Evolutionary conservation across 2,888 invertebrate species (phyloP).

Genomic region (Drosophila mimetica): DNA sequence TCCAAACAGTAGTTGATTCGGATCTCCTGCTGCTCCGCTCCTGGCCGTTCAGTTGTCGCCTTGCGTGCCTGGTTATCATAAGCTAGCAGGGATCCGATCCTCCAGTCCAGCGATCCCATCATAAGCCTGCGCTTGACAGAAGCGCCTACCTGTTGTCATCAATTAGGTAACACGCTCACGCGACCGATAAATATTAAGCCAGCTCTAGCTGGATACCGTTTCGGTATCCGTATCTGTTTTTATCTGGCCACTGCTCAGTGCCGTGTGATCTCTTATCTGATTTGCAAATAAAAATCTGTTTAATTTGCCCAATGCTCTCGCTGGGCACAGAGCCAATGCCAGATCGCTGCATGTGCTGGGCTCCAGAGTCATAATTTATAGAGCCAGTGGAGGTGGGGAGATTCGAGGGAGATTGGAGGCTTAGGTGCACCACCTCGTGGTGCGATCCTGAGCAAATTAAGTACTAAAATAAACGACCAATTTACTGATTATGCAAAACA

Average conservation of each 20-base stretch:
- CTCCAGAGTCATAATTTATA: slow-evolving; percentile 67
- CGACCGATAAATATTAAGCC: slow-evolving; percentile 79
- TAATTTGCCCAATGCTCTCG: slow-evolving; percentile 53
- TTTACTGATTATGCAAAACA: slow-evolving; percentile 82
- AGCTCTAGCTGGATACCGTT: slow-evolving; percentile 22
- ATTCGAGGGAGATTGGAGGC: background rate
- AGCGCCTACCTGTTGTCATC: slow-evolving; percentile 84
- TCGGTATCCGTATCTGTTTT: slow-evolving; percentile 14
- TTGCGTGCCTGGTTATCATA: slow-evolving; percentile 69
- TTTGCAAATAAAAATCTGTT: slow-evolving; percentile 76
- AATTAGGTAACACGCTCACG: slow-evolving; percentile 83
- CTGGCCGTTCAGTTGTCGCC: slow-evolving; percentile 1
- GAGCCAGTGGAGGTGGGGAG: slow-evolving; percentile 39
- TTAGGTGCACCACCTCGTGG: slow-evolving; percentile 33
- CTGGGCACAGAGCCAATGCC: slow-evolving; percentile 19
- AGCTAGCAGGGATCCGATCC: slow-evolving; percentile 31
- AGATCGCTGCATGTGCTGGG: slow-evolving; percentile 30
- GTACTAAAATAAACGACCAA: slow-evolving; percentile 80
- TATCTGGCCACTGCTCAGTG: slow-evolving; percentile 54
- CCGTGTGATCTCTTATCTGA: slow-evolving; percentile 71
- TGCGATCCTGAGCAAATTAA: slow-evolving; percentile 65
- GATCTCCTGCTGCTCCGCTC: slow-evolving; percentile 56
- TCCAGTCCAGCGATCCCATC: slow-evolving; percentile 33
- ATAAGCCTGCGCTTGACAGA: slow-evolving; percentile 67
- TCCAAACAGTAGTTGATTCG: slow-evolving; percentile 30